Base-by-base conservation (phyloP, 2,113 vertebrate genomes). In the Entosphenus tridentatus region DNA sequence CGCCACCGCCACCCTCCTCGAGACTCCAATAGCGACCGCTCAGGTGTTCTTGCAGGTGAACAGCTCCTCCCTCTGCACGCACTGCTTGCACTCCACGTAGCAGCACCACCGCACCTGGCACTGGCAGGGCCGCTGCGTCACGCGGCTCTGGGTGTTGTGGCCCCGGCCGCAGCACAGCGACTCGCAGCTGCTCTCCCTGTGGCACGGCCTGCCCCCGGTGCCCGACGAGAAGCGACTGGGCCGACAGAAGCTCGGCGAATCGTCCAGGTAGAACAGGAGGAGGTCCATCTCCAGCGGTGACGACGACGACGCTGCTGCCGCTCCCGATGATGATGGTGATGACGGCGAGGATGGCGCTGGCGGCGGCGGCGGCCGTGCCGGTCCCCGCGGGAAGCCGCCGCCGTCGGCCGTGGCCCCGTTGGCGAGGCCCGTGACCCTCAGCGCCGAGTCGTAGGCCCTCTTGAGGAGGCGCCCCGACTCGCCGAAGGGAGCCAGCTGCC, bases 31-130 rank as follows among this genome's bases (percentile, higher is more conserved):
- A 39, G 39, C 39, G 39, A 39, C 39, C 39, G 39, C 39, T 39
- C 39, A 39, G 39, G 39, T 39, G 39, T 39, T 39, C 39, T 96
- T 98, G 79, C 93, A 98, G 73, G 93, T 96, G 70, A 96, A 98
- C 68, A 98, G 88, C 76, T 98, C 93, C 74, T 98, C 93, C 9
- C 87, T 82, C 80, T 96, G 93, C 1, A 89, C 92, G 76, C 93
- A 98, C 71, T 96, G 89, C 77, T 95, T 88, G 79, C 93, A 96
- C 77, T 97, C 92, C 70, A 97, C 93, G 0, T 97, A 97, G 81
- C 93, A 98, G 80, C 93, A 98, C 93, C 92, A 98, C 72, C 92
- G 87, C 71, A 98, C 93, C 76, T 96, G 93, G 78, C 93, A 97
- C 76, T 97, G 92, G 79, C 93, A 98, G 0, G 92, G 89, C 16